Base-by-base conservation (phyloP, 2,888 invertebrate species). In the Sesia bembeciformis region DNA sequence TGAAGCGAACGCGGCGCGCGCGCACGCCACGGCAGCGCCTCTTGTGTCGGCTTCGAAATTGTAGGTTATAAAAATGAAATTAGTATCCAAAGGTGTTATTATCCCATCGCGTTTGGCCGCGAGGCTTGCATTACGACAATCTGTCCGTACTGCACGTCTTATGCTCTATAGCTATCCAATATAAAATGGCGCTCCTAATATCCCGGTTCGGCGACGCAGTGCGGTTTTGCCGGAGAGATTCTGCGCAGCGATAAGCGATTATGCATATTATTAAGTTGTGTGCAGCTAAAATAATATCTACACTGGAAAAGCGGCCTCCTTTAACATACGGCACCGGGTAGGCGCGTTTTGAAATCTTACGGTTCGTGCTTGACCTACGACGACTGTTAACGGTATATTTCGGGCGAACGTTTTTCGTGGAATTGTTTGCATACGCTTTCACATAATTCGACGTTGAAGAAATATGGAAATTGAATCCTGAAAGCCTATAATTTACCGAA, bases 31-130 rank as follows among this genome's bases (percentile, higher is more conserved):
- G 68, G 88, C 89, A 88, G 88, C 88, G 87, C 86, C 86, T 79
- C 88, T 81, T 86, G 86, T 89, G 89, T 88, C 88, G 89, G 89
- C 89, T 81, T 87, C 85, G 77, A 89, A 89, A 89, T 89, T 88
- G 89, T 86, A 85, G 89, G 89, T 88, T 89, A 89, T 89, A 89
- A 89, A 89, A 89, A 89, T 88, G 87, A 89, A 89, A 89, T 89
- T 89, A 89, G 89, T 88, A 86, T 78, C 81, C 84, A 84, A 88
- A 86, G 86, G 81, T 88, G 87, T 89, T 89, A 89, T 89, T 89
- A 89, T 88, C 88, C 88, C 89, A 88, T 89, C 88, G 89, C 86
- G 83, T 88, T 88, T 86, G 86, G 83, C 89, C 87, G 82, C 81
- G 74, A 76, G 89, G 79, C 88, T 86, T 88, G 83, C 88, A 89